Percentiles rank a stretch among this genome's conserved stretches.
Evolutionary conservation across 2,113 vertebrate genomes (phyloP).

Genomic region (Formicarius rufipectus): DNA sequence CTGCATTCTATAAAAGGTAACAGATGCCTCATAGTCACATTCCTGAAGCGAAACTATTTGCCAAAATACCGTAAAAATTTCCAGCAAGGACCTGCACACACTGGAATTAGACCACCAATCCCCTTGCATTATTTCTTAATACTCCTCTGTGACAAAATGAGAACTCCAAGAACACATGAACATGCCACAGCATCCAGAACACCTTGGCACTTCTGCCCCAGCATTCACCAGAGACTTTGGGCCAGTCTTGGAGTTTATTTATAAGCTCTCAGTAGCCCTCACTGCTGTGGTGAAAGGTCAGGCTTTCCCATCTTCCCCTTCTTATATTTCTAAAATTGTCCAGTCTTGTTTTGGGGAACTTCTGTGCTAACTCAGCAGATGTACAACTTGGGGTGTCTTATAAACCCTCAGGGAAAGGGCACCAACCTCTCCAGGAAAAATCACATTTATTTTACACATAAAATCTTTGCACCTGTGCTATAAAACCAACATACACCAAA

Average conservation of each 20-base stretch:
- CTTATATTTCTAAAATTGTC: neutral
- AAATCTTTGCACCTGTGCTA: neutral
- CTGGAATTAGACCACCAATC: neutral
- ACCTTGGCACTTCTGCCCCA: neutral
- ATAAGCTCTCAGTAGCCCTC: neutral
- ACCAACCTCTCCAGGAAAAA: neutral
- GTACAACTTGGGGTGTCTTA: rapidly evolving
- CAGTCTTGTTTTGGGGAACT: neutral
- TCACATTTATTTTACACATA: neutral
- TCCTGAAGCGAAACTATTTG: neutral
- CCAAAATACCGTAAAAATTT: neutral
- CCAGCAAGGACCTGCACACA: neutral
- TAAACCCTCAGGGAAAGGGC: neutral
- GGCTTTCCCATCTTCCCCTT: neutral
- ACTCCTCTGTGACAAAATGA: neutral
- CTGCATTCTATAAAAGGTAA: neutral
- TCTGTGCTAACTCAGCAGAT: rapidly evolving
- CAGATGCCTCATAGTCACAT: neutral
- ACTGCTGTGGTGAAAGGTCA: neutral
- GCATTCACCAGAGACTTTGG: neutral
- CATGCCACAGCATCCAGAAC: neutral
- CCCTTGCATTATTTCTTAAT: rapidly evolving
- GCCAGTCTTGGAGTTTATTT: neutral
- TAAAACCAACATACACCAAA: neutral
- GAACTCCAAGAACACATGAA: neutral